Conservation (phyloP, 2,113 vertebrate species). For the Gulo gulo region DNA sequence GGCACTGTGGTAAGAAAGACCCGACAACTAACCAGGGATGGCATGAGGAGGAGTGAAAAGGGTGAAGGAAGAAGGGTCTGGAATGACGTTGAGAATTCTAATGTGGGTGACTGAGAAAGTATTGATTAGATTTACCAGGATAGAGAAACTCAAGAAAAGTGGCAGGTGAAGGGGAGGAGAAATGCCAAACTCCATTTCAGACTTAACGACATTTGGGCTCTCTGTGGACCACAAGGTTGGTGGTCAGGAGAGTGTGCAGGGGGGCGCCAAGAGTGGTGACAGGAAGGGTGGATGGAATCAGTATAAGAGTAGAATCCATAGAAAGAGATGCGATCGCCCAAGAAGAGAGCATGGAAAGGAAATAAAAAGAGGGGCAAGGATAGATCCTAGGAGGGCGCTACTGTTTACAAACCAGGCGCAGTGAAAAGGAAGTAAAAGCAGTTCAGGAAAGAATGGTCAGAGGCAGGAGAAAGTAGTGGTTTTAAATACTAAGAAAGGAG, state of each 20-base stretch:
- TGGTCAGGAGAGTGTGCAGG: background rate
- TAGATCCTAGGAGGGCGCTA: background rate
- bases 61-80: background rate
- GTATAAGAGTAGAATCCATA: background rate
- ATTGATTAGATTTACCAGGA: background rate
- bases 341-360: background rate
- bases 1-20: background rate
- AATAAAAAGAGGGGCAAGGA: background rate
- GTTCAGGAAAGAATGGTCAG: background rate
- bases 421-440: background rate
- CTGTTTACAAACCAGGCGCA: background rate
- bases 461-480: background rate
- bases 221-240: background rate
- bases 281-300: background rate
- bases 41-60: background rate
- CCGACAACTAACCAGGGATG: background rate
- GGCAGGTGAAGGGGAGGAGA: background rate
- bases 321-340: background rate
- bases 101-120: background rate
- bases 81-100: background rate
- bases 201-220: background rate
- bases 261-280: background rate
- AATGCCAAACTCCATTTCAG: background rate
- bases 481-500: background rate
- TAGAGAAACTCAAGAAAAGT: background rate